phyloP scores from a whole-genome alignment of 2,113 vertebrate species.

The Acinonyx jubatus region DNA sequence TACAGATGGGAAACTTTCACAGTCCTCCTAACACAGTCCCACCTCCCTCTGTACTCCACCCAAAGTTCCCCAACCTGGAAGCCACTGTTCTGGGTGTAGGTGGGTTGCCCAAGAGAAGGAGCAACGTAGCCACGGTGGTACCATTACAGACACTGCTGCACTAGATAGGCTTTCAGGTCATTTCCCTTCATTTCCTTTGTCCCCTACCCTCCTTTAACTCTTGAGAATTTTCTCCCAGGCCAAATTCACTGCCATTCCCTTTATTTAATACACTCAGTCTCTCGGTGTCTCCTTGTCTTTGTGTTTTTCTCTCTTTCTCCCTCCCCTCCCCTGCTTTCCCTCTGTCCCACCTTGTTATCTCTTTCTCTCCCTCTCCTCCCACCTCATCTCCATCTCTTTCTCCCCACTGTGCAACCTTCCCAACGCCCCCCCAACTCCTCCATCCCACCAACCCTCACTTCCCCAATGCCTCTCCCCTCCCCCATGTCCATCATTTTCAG shows the following conservation, averaged over 20 bases:
- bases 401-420: background rate
- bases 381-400: background rate
- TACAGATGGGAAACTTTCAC: background rate
- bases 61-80: background rate
- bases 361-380: background rate
- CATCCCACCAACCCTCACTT: background rate
- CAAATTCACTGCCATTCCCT: background rate
- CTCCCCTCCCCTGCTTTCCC: background rate
- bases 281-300: background rate
- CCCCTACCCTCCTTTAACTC: background rate
- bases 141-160: accelerated
- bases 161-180: too few relatives aligned
- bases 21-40: background rate
- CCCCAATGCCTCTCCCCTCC: background rate
- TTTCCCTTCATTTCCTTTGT: background rate
- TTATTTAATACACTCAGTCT: background rate
- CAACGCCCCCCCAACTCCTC: accelerated
- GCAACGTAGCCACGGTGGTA: accelerated
- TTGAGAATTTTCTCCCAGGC: background rate
- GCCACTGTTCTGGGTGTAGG: background rate
- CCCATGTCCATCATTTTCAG: background rate
- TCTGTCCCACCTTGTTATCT: background rate
- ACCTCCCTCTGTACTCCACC: background rate
- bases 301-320: background rate
- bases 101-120: background rate